Conservation (phyloP, 2,888 invertebrate species). For the Ferdinandea cuprea region DNA sequence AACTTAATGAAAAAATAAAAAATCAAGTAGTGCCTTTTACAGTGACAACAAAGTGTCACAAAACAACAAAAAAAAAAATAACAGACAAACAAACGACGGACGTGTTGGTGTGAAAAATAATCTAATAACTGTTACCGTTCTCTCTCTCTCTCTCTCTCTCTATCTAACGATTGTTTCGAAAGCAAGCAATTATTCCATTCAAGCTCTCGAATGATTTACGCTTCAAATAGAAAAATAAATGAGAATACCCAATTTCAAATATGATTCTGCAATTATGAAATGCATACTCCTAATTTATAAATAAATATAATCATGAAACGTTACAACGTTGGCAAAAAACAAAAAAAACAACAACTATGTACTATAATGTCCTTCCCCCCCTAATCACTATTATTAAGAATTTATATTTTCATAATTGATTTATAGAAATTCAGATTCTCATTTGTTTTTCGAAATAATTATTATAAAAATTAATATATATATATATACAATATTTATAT, state of each 20-base stretch:
- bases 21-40: constrained; percentile 64
- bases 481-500: constrained; percentile 6
- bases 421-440: constrained; percentile 17
- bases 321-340: neutral
- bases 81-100: no score
- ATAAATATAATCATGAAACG: neutral
- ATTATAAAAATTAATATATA: no score
- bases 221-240: constrained; percentile 5
- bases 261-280: neutral
- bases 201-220: constrained; percentile 10
- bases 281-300: no score
- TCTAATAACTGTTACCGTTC: constrained; percentile 14
- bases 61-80: no score
- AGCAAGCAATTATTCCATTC: neutral
- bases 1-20: no score
- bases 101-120: constrained; percentile 7
- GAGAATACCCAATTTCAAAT: constrained; percentile 4
- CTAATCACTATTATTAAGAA: neutral
- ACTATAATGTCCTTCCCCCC: neutral
- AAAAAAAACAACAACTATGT: no score
- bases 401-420: neutral
- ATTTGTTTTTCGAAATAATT: constrained; percentile 20
- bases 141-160: no score
- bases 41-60: constrained; percentile 21
- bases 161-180: constrained; percentile 14